A percentile compares a stretch with the other conserved stretches of the same genome.
These are phyloP conservation scores for Hylaeus anthracinus DNA, from an alignment of 1,140 invertebrate genomes.

Conservation along the genomic window DNA sequence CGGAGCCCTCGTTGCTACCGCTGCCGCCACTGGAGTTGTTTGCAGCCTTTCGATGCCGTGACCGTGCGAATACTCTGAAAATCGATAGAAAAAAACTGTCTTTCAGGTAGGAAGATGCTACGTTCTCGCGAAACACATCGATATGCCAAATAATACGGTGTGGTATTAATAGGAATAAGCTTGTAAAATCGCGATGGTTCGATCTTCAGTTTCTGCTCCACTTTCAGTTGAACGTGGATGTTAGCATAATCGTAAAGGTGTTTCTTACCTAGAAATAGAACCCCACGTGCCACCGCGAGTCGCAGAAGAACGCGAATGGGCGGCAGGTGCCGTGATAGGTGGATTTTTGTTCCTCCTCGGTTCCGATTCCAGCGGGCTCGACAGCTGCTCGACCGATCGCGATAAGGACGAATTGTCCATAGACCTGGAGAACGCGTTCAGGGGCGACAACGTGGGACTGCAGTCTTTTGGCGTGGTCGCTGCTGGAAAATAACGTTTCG, in stretches of 20 bases:
- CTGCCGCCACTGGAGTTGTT: constrained; percentile 77
- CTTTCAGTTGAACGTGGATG: too few relatives aligned
- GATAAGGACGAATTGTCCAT: constrained; percentile 87
- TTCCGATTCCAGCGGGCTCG: constrained; percentile 84
- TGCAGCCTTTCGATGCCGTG: constrained; percentile 87
- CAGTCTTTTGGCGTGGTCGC: constrained; percentile 91
- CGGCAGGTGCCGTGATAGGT: constrained; percentile 74
- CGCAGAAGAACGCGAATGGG: constrained; percentile 78
- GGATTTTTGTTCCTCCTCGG: constrained; percentile 76
- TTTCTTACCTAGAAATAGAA: constrained; percentile 77
- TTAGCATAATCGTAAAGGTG: not conserved
- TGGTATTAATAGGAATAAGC: not conserved
- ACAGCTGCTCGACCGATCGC: constrained; percentile 90
- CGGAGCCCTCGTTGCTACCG: constrained; percentile 80
- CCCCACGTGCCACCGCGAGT: constrained; percentile 81
- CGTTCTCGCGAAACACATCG: not conserved
- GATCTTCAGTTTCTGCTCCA: too few relatives aligned
- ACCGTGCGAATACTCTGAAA: constrained; percentile 89
- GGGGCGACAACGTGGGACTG: constrained; percentile 89
- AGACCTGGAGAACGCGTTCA: constrained; percentile 90
- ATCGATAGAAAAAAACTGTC: not conserved
- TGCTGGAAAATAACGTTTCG: constrained; percentile 69
- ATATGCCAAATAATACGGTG: not conserved
- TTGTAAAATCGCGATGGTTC: too few relatives aligned
- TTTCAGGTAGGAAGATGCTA: constrained; percentile 30